These are phyloP conservation scores for Nothobranchius furzeri DNA, from an alignment of 2,113 vertebrate species.

Conservation along the genomic window DNA sequence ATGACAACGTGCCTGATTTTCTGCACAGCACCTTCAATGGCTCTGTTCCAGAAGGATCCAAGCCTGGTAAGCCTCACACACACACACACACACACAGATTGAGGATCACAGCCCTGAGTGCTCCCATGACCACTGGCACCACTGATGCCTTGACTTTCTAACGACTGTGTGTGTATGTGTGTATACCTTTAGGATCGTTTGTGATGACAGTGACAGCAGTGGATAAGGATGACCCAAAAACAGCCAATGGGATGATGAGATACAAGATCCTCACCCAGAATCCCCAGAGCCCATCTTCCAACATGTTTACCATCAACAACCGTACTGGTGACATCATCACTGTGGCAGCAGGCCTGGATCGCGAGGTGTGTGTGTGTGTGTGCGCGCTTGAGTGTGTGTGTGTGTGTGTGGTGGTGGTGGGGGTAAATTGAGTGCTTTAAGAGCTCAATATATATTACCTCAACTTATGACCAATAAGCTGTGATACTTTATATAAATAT, in stretches of 20 bases:
- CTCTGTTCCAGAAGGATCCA: constrained; percentile 92
- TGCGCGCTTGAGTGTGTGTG: no score
- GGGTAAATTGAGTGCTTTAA: no score
- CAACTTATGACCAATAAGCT: no score
- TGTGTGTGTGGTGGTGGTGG: no score
- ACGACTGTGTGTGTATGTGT: neutral
- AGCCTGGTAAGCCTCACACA: constrained; percentile 84
- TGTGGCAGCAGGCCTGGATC: constrained; percentile 93
- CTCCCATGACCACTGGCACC: no score
- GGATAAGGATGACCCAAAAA: constrained; percentile 93
- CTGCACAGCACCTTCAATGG: constrained; percentile 93
- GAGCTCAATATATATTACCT: no score
- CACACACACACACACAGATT: neutral
- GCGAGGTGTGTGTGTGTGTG: constrained; percentile 74
- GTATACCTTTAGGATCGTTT: constrained; percentile 84
- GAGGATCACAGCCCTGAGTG: no score
- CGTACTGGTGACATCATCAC: constrained; percentile 97
- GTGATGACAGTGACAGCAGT: constrained; percentile 96
- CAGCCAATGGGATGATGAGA: constrained; percentile 92
- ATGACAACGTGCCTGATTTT: constrained; percentile 97
- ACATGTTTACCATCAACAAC: constrained; percentile 99
- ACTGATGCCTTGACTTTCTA: no score
- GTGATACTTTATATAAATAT: no score
- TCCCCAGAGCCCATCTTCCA: constrained; percentile 91
- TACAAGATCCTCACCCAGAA: constrained; percentile 96